phyloP scores from a whole-genome alignment of 2,113 vertebrate species.

The Cottus gobio region DNA sequence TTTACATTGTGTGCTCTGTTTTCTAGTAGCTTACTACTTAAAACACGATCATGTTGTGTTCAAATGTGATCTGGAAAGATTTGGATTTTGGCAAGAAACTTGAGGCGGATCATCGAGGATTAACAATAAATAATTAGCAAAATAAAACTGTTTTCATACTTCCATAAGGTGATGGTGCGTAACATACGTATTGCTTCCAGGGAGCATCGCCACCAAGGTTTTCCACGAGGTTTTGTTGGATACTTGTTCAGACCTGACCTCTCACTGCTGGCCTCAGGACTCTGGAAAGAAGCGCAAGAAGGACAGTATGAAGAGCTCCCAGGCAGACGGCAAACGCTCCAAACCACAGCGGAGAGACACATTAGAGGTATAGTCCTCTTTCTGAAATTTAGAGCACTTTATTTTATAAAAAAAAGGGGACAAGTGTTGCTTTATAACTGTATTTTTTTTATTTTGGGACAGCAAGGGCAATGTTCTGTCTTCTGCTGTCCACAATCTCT shows the following conservation, averaged over 20 bases:
- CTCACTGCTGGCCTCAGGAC: conserved; percentile 88
- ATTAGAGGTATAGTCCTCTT: conserved; percentile 71
- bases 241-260: conserved; percentile 86
- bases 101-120: background rate
- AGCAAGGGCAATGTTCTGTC: too few relatives aligned
- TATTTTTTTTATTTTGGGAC: too few relatives aligned
- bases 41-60: too few relatives aligned
- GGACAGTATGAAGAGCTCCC: conserved; percentile 69
- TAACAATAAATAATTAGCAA: background rate
- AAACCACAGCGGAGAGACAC: conserved; percentile 71
- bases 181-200: conserved; percentile 70
- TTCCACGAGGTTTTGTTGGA: conserved; percentile 94
- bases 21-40: too few relatives aligned
- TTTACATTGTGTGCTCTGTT: too few relatives aligned
- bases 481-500: too few relatives aligned
- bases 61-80: too few relatives aligned
- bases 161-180: background rate
- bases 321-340: conserved; percentile 83
- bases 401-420: too few relatives aligned
- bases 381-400: background rate
- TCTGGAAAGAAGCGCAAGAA: conserved; percentile 91
- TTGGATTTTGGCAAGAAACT: too few relatives aligned
- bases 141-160: background rate
- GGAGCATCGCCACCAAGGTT: conserved; percentile 89
- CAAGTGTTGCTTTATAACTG: too few relatives aligned